Conservation (phyloP, 2,888 invertebrate species). For the Micoletzkya japonica region DNA sequence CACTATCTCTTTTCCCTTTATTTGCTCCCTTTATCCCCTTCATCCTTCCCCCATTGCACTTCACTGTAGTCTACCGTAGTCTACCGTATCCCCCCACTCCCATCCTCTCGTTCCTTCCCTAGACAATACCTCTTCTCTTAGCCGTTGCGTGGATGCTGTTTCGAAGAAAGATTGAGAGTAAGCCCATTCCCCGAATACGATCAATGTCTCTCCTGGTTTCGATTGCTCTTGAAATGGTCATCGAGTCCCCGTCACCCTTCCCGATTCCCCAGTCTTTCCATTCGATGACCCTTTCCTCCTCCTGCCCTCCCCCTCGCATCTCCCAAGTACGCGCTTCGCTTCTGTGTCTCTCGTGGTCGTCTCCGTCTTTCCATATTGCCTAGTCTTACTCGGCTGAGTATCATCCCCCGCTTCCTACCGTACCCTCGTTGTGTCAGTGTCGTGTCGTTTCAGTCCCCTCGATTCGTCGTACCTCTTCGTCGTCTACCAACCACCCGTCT, state of each 20-base stretch:
- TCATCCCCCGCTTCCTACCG: too few relatives aligned
- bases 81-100: slow-evolving; percentile 14
- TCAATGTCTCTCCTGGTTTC: background rate
- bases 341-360: too few relatives aligned
- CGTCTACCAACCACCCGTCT: background rate
- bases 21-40: background rate
- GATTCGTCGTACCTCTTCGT: slow-evolving; percentile 9
- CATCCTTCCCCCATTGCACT: slow-evolving; percentile 29
- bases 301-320: background rate
- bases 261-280: background rate
- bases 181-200: slow-evolving; percentile 32
- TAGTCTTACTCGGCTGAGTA: too few relatives aligned
- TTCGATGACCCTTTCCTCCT: background rate
- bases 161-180: slow-evolving; percentile 87
- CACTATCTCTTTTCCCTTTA: slow-evolving; percentile 10
- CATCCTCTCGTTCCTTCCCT: background rate
- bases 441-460: background rate
- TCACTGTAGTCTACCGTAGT: slow-evolving; percentile 42
- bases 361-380: too few relatives aligned
- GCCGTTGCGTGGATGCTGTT: slow-evolving; percentile 91
- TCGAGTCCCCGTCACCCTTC: too few relatives aligned
- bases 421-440: too few relatives aligned
- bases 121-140: slow-evolving; percentile 58
- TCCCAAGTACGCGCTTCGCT: too few relatives aligned
- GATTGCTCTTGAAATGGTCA: too few relatives aligned